phyloP scores from a whole-genome alignment of 2,113 vertebrate genomes.

The Choloepus hoffmanni region DNA sequence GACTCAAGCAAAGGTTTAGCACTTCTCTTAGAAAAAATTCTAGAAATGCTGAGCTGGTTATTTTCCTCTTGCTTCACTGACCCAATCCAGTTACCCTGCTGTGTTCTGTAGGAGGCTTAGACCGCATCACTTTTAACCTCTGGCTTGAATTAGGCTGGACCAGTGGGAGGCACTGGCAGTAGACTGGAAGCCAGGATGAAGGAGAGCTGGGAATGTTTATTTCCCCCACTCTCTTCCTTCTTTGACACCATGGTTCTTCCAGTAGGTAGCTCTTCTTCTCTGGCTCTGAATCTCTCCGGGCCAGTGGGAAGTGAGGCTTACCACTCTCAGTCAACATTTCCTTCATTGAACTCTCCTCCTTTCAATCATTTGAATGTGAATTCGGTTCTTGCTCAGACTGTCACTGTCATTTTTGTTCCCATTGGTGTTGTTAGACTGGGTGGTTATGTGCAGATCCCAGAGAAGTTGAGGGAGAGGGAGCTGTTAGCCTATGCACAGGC shows the following conservation, averaged over 20 bases:
- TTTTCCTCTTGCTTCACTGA: neutral
- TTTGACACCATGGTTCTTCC: neutral
- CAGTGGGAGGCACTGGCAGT: neutral
- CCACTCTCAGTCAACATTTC: neutral
- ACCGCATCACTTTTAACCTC: neutral
- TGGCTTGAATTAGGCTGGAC: neutral
- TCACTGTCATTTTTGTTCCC: neutral
- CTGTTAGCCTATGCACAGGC: neutral
- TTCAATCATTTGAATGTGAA: neutral
- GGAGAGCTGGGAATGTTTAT: neutral
- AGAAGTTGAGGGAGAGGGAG: neutral
- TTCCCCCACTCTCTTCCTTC: neutral
- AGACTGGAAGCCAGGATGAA: neutral
- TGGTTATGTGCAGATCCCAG: neutral
- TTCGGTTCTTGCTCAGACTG: neutral
- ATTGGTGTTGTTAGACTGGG: neutral
- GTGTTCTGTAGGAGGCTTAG: neutral
- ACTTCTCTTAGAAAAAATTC: neutral
- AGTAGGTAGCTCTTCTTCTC: neutral
- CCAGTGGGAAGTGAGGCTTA: neutral
- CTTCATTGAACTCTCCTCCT: neutral
- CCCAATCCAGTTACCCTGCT: neutral
- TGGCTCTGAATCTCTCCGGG: neutral
- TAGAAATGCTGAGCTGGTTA: neutral
- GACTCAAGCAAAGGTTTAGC: neutral